Evolutionary conservation across 2,113 vertebrate genomes (phyloP), one percentile per base, ranked within the genome.

Genomic region (Orthonyx spaldingii): DNA sequence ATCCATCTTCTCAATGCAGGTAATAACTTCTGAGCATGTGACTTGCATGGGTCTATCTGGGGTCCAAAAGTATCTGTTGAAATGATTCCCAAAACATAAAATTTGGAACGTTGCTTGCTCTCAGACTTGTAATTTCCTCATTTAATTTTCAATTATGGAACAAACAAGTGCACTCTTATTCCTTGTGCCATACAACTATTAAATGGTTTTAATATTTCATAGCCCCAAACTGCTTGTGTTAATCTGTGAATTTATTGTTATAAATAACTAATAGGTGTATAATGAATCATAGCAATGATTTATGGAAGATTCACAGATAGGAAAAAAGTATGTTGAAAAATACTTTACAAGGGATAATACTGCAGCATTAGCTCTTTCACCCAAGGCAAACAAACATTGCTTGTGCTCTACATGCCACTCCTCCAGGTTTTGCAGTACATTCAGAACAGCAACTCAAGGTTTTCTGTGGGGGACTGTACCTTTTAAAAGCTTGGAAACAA

Each of bases 71-170:
- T 42, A 52, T 35, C 28, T 63, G 41, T 79, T 47, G 30, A 87
- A 89, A 42, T 56, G 2, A 53, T 69, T 85, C 46, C 32, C 42
- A 47, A 76, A 94, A 81, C n/a, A 39, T 21, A 71, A 87, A 70
- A 77, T 59, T 69, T 87, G 74, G 70, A 76, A 42, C 0, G 0
- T 76, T 85, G n/a, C 78, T 95, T 72, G 55, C 75, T 91, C 39
- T 94, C 53, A 65, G 74, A 42, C 53, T 89, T 93, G 95, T 96
- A 96, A 96, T 94, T 95, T 94, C 70, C 53, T 90, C 20, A 82
- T 93, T 96, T 93, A 97, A 90, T 89, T 93, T 96, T 96, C 95
- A 97, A 94, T 96, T 97, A 96, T 50, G 91, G 79, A 85, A 94
- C 92, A 93, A 96, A 95, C 84, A 97, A 91, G 50, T 10, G 1